Evolutionary conservation across 2,888 invertebrate genomes (phyloP).

Genomic region (Meiosimyza decipiens): DNA sequence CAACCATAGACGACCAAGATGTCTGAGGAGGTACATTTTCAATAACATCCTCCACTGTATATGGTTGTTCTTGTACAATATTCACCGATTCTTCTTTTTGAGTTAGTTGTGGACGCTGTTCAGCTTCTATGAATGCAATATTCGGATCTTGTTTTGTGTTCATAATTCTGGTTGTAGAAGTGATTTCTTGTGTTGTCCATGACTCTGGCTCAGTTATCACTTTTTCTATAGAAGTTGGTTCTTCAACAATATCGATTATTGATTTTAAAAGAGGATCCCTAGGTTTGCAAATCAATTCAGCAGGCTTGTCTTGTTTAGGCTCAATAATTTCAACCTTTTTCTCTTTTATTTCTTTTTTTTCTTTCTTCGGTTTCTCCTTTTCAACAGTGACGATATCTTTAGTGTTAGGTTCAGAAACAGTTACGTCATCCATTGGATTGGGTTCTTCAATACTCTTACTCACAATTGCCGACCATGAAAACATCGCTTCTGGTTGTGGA

Average conservation of each 20-base stretch:
- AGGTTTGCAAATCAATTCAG: background rate
- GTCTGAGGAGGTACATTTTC: too few relatives aligned
- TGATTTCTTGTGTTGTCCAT: too few relatives aligned
- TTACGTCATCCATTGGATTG: background rate
- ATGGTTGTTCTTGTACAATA: background rate
- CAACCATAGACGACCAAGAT: conserved; percentile 25
- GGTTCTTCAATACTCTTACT: background rate
- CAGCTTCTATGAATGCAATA: background rate
- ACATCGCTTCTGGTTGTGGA: too few relatives aligned
- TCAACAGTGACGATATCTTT: too few relatives aligned
- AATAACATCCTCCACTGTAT: background rate
- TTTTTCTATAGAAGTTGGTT: background rate
- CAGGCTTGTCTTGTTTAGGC: background rate
- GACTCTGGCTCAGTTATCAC: conserved; percentile 1
- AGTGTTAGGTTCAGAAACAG: too few relatives aligned
- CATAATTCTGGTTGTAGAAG: too few relatives aligned
- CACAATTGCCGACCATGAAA: conserved; percentile 20
- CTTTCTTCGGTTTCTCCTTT: conserved; percentile 17
- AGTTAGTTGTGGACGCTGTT: background rate
- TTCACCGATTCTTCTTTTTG: background rate
- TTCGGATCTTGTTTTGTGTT: too few relatives aligned
- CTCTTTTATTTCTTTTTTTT: conserved; percentile 5
- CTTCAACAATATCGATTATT: background rate
- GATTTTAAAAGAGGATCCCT: background rate
- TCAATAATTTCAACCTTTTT: background rate